Conservation (phyloP, 2,113 vertebrate genomes). For the Rhodinocichla rosea region DNA sequence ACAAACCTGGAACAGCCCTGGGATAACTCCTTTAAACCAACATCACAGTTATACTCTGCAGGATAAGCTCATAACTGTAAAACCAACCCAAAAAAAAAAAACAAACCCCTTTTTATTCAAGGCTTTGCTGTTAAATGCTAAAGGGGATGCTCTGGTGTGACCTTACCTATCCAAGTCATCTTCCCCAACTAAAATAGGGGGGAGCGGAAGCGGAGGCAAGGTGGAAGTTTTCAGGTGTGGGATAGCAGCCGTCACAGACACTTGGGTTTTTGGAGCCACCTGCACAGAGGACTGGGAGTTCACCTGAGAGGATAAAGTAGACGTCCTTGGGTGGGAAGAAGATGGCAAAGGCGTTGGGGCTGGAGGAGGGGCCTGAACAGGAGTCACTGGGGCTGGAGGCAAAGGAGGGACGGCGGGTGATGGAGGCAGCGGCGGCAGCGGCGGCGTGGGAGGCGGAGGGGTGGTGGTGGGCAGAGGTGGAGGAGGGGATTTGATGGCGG, state of each 20-base stretch:
- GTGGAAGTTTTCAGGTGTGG: slow-evolving; percentile 92
- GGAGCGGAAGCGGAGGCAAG: slow-evolving; percentile 90
- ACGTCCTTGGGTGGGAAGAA: slow-evolving; percentile 73
- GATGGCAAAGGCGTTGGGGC: slow-evolving; percentile 65
- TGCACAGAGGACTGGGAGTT: slow-evolving; percentile 82
- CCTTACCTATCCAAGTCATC: slow-evolving; percentile 92
- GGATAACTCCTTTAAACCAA: rapidly evolving
- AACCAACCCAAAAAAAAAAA: neutral
- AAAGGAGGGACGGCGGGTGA: slow-evolving; percentile 64
- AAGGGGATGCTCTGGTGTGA: neutral
- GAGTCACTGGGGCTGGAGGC: slow-evolving; percentile 62
- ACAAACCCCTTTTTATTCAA: neutral
- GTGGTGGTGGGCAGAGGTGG: slow-evolving; percentile 79
- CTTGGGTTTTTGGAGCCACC: slow-evolving; percentile 76
- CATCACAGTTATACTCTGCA: rapidly evolving
- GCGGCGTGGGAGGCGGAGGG: slow-evolving; percentile 73
- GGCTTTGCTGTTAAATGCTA: neutral
- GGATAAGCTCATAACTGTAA: neutral
- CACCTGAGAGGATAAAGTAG: slow-evolving; percentile 76
- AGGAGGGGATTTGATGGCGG: slow-evolving; percentile 74
- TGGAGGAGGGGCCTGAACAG: slow-evolving; percentile 56
- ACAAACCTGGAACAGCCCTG: rapidly evolving
- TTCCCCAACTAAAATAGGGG: slow-evolving; percentile 89
- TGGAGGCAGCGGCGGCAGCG: slow-evolving; percentile 74
- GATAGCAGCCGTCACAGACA: slow-evolving; percentile 77